phyloP scores from a whole-genome alignment of 92 coral and sea anemone species.

The Ricordea florida region DNA sequence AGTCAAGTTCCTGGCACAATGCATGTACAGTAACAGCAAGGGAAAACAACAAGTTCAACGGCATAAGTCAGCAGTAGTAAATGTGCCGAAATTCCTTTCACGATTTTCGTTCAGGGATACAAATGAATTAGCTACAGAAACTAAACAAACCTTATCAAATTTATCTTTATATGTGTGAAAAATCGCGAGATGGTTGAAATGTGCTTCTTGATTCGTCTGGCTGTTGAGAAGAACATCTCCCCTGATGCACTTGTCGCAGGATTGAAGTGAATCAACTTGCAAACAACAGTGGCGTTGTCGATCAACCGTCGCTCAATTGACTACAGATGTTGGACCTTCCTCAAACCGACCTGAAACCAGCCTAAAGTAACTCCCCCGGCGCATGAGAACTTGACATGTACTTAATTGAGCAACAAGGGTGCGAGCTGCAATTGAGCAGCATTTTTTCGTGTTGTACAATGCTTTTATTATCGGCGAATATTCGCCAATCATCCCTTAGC shows the following conservation, averaged over 20 bases:
- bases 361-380: background rate
- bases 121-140: constrained; percentile 52
- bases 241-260: constrained; percentile 67
- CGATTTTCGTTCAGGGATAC: constrained; percentile 52
- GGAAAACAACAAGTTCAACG: background rate
- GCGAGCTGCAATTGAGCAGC: too few species aligned
- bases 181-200: constrained; percentile 59
- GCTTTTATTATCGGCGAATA: too few species aligned
- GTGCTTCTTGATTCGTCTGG: constrained; percentile 59
- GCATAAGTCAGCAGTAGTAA: constrained; percentile 37
- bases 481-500: too few species aligned
- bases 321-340: constrained; percentile 22
- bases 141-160: constrained; percentile 38
- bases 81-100: constrained; percentile 50
- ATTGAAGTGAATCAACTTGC: constrained; percentile 58
- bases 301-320: constrained; percentile 41
- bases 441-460: too few species aligned
- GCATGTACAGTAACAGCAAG: too few species aligned
- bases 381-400: constrained; percentile 46
- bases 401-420: constrained; percentile 38
- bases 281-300: constrained; percentile 47
- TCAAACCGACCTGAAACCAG: constrained; percentile 45
- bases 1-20: too few species aligned
- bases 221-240: constrained; percentile 67
- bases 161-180: constrained; percentile 57